A percentile compares a stretch with the other conserved stretches of the same genome.
Conservation (phyloP, 2,113 vertebrate genomes). For the Odontesthes bonariensis region DNA sequence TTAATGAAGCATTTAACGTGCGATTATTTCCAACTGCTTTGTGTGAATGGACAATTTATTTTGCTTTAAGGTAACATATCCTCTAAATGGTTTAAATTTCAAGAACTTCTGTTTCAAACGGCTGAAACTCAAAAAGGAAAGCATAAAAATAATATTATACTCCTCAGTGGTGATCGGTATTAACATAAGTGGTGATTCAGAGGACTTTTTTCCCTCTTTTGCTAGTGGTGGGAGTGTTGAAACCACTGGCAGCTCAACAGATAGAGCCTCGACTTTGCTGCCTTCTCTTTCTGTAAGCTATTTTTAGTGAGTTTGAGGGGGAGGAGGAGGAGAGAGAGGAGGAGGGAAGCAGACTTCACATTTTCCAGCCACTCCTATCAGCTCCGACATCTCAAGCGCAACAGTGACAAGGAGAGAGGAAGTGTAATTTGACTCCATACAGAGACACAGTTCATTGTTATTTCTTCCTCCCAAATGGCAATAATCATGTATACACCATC, state of each 20-base stretch:
- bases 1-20: not conserved
- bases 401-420: conserved; percentile 76
- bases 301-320: conserved; percentile 83
- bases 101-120: not conserved
- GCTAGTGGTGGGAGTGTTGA: conserved; percentile 67
- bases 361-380: conserved; percentile 83
- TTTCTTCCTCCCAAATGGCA: conserved; percentile 52
- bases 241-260: conserved; percentile 71
- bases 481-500: conserved; percentile 23
- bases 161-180: conserved; percentile 30
- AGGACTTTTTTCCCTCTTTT: conserved; percentile 42
- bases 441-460: conserved; percentile 49
- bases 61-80: not conserved
- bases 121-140: conserved; percentile 6
- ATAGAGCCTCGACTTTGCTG: conserved; percentile 68
- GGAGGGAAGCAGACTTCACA: conserved; percentile 78
- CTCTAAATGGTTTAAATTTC: not conserved
- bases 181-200: conserved; percentile 54
- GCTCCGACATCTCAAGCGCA: conserved; percentile 77
- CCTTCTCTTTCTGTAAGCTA: conserved; percentile 77
- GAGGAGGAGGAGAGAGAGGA: conserved; percentile 67
- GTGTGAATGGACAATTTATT: not conserved
- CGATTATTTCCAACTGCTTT: not conserved
- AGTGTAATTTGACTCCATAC: conserved; percentile 76
- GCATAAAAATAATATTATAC: not conserved